Base-by-base conservation (phyloP, 2,113 vertebrate genomes). In the Enhydra lutris region DNA sequence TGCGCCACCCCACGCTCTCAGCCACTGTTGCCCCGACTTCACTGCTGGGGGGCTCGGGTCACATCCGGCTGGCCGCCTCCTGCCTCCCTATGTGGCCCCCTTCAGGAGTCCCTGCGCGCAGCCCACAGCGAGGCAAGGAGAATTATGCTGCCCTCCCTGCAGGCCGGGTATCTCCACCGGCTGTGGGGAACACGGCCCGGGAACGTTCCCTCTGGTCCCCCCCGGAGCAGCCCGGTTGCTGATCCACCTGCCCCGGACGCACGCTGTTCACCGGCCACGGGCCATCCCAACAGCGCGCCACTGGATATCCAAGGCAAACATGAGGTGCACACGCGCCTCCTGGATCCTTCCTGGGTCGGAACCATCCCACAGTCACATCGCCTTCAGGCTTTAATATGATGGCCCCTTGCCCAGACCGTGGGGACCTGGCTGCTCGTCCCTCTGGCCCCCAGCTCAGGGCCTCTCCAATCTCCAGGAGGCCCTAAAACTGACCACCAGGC, bases 381-480 rank as follows among this genome's bases (percentile, higher is more conserved):
- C 59, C 4, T 29, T 12, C 4, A 17, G 91, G 42, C 18, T 39
- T 50, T 50, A 31, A 26, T 52, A 26, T 52, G n/a, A 21, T 17
- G 13, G 26, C n/a, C 24, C 13, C 71, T 78, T 4, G 12, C 69
- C 4, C 8, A 65, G 45, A 21, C 67, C 23, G 11, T 39, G 69
- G 74, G 15, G 26, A 18, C 42, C 1, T 7, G 26, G 42, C 1
- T 24, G 7, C 11, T 3, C 0, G 6, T 5, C 55, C 45, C 59
- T 65, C 13, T 14, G 1, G 45, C 23, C 31, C 36, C 45, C 24
- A 50, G 24, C 34, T 34, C 26, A 57, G 50, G 57, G 29, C 65
- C 50, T n/a, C n/a, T 45, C n/a, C 31, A 18, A 45, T 12, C 79
- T 45, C 63, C 21, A 29, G 21, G 21, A 73, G 79, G 14, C 23